Evolutionary conservation across 2,113 vertebrate species (phyloP).

Genomic region (Protobothrops flavoviridis): DNA sequence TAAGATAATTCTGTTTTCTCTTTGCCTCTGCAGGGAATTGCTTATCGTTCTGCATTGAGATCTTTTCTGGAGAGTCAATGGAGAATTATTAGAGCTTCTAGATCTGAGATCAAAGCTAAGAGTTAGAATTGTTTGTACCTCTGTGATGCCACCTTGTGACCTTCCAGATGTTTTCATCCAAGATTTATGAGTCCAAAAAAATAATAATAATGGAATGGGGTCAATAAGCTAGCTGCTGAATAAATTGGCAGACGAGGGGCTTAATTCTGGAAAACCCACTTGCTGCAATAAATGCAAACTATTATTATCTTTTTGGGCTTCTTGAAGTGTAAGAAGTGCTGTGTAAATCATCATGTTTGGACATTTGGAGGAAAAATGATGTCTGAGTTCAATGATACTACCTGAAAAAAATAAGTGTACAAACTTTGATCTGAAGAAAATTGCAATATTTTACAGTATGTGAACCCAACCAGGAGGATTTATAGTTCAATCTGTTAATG

Average conservation of each 20-base stretch:
- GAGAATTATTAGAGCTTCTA: neutral
- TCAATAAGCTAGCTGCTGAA: neutral
- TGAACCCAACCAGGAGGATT: constrained; percentile 78
- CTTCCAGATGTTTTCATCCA: neutral
- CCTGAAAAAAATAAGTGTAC: constrained; percentile 66
- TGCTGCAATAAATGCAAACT: neutral
- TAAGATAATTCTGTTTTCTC: neutral
- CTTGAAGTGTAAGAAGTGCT: constrained; percentile 57
- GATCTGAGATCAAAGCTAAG: neutral
- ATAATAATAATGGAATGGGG: neutral
- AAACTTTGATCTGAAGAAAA: constrained; percentile 74
- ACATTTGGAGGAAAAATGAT: constrained; percentile 43
- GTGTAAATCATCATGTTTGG: constrained; percentile 50
- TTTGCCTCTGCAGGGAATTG: neutral
- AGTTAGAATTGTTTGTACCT: neutral
- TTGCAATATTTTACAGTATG: constrained; percentile 74
- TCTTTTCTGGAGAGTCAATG: neutral
- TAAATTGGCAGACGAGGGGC: neutral
- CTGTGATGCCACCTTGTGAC: neutral
- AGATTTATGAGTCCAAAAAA: neutral
- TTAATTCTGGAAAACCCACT: neutral
- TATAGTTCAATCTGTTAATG: constrained; percentile 85
- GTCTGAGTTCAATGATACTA: constrained; percentile 61
- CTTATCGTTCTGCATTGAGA: neutral
- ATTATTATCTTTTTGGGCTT: neutral